These are phyloP conservation scores for Plagiodera versicolora DNA, from an alignment of 2,888 invertebrate genomes.

Conservation along the genomic window DNA sequence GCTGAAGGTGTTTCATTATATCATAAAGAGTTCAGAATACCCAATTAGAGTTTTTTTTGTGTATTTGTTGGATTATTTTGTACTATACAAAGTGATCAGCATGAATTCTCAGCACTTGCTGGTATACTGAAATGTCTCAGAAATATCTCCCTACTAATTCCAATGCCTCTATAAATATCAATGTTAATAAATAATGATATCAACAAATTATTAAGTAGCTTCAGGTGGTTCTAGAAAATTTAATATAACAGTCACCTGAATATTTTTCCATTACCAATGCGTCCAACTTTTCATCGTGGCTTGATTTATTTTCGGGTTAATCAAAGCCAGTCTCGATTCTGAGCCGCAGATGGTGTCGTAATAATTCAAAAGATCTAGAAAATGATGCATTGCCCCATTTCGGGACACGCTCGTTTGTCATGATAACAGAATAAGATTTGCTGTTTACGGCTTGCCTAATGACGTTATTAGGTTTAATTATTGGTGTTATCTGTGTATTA, in stretches of 20 bases:
- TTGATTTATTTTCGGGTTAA: constrained; percentile 21
- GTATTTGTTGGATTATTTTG: too few relatives aligned
- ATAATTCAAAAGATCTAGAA: constrained; percentile 24
- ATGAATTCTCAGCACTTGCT: too few relatives aligned
- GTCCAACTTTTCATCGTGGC: constrained; percentile 21
- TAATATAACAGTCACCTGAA: constrained; percentile 21
- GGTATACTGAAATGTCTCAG: too few relatives aligned
- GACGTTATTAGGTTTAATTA: constrained; percentile 28
- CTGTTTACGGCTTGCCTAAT: constrained; percentile 19
- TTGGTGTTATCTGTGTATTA: not conserved
- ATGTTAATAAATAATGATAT: not conserved
- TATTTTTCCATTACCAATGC: constrained; percentile 18
- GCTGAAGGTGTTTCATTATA: too few relatives aligned
- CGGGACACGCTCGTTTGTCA: constrained; percentile 23
- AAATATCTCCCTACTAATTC: too few relatives aligned
- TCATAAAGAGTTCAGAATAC: too few relatives aligned
- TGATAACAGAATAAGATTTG: constrained; percentile 15
- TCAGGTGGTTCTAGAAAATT: constrained; percentile 10
- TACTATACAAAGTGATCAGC: too few relatives aligned
- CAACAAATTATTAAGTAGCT: not conserved
- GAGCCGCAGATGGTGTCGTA: constrained; percentile 17
- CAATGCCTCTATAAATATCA: not conserved
- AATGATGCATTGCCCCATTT: constrained; percentile 22
- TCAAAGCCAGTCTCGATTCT: constrained; percentile 16
- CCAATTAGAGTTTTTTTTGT: too few relatives aligned